Evolutionary conservation across 2,888 invertebrate genomes (phyloP).

Genomic region (Euproctis similis): DNA sequence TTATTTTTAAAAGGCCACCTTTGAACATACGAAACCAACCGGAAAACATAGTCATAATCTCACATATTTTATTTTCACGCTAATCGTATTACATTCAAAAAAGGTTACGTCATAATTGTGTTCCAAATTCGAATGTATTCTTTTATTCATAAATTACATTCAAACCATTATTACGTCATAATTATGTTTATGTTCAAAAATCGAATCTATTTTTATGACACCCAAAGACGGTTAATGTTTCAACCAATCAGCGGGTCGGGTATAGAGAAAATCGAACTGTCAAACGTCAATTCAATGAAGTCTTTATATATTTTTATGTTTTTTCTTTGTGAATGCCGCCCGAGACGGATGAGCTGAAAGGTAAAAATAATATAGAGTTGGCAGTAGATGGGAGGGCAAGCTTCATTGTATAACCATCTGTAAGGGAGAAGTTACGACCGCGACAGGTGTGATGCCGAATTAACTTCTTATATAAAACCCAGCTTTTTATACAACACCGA

Average conservation of each 20-base stretch:
- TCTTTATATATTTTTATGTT: conserved; percentile 56
- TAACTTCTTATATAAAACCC: conserved; percentile 71
- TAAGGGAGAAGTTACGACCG: conserved; percentile 68
- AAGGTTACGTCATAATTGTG: too few species aligned
- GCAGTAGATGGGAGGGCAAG: conserved; percentile 45
- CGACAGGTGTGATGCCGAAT: conserved; percentile 73
- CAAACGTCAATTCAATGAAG: conserved; percentile 61
- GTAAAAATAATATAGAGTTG: conserved; percentile 56
- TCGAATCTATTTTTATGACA: conserved; percentile 31
- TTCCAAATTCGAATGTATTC: too few species aligned
- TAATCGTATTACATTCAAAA: too few species aligned
- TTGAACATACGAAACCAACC: conserved; percentile 5
- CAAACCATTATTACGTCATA: conserved; percentile 24
- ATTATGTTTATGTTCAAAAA: conserved; percentile 30
- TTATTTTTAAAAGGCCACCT: conserved; percentile 21
- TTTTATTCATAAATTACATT: conserved; percentile 33
- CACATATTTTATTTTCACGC: conserved; percentile 12
- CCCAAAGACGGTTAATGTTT: conserved; percentile 37
- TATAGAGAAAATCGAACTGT: conserved; percentile 62
- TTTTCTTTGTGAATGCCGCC: conserved; percentile 66
- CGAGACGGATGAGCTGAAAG: conserved; percentile 45
- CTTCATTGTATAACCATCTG: conserved; percentile 66
- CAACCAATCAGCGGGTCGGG: conserved; percentile 38
- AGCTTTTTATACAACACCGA: conserved; percentile 65
- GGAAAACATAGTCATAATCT: too few species aligned